Base-by-base conservation (phyloP, 2,888 invertebrate genomes). In the Ormyrus pomaceus region DNA sequence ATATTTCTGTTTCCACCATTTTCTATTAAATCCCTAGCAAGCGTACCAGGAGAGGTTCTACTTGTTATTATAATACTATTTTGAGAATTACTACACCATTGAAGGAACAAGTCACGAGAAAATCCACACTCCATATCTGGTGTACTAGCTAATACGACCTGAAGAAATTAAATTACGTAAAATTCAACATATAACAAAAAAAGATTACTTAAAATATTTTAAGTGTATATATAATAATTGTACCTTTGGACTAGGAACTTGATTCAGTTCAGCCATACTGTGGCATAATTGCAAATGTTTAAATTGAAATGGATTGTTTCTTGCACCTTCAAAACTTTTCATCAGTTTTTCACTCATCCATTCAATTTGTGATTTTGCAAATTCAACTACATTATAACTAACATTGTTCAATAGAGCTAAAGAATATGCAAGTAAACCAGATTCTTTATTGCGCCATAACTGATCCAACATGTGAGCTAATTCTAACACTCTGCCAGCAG, bases 281-380 rank as follows among this genome's bases (percentile, higher is more conserved):
- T 99, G 99, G 87, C 99, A 99, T 7, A 99, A 92, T 86, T 98
- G 97, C 70, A 99, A 92, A 91, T 99, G 97, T 83, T 96, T 96
- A 83, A 99, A 96, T 75, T 97, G 97, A 90, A 99, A 99, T 0
- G 99, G 99, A 92, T 98, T 99, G 86, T 96, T 96, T 77, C 98
- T 93, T 0, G 96, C 96, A 0, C 96, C 96, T 90, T 97, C 97
- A 88, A 97, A 97, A 73, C 95, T 95, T 81, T 97, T 94, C 93
- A 99, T 98, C 61, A 99, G 92, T 88, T 99, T 99, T 88, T 99
- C 99, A 88, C 98, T 98, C 99, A 99, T 99, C 99, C 99, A 99
- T 91, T 99, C 99, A 84, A 99, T 98, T 93, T 96, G 98, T 0
- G 98, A 98, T 91, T 99, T 99, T 1, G 99, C 99, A 91, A 99